phyloP scores from a whole-genome alignment of 2,113 vertebrate species.

The Ptyas mucosa region DNA sequence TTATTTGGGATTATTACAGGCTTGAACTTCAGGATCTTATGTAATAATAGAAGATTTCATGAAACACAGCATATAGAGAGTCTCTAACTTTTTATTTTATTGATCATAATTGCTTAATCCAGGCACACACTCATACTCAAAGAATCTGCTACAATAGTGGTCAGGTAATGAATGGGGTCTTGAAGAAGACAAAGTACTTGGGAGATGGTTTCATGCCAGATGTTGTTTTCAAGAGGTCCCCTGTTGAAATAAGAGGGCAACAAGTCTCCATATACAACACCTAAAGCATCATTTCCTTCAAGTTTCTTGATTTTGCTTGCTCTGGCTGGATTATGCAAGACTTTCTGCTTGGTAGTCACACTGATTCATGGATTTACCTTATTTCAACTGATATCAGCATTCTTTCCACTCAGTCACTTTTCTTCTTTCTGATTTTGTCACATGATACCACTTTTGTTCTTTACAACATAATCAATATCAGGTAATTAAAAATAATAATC shows the following conservation, averaged over 20 bases:
- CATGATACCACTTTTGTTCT: neutral
- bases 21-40: neutral
- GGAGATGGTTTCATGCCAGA: neutral
- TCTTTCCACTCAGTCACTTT: neutral
- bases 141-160: neutral
- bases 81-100: neutral
- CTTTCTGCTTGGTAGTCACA: neutral
- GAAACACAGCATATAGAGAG: neutral
- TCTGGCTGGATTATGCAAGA: neutral
- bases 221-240: neutral
- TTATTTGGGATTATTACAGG: neutral
- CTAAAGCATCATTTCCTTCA: neutral
- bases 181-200: neutral
- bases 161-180: neutral
- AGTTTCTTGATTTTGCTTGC: neutral
- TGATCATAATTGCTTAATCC: neutral
- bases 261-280: neutral
- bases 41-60: neutral
- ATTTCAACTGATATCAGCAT: neutral
- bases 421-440: neutral
- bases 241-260: neutral
- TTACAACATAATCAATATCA: neutral
- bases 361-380: neutral
- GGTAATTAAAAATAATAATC: neutral
- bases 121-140: neutral